Base-by-base conservation (phyloP, 1,140 invertebrate species). In the Drosophila pectinifera region DNA sequence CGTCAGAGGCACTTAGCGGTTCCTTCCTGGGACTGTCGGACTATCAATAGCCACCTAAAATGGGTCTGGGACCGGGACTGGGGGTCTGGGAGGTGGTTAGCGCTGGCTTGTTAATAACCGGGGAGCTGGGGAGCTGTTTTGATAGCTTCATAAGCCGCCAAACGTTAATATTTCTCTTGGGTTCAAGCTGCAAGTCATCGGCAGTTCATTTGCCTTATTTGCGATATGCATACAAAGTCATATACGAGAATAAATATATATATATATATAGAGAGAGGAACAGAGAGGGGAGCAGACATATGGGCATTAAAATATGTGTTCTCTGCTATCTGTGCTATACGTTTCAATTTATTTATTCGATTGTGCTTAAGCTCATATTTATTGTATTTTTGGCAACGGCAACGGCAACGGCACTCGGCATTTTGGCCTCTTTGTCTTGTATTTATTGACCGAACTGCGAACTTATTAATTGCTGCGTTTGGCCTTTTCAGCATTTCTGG, bases 391-490 rank as follows among this genome's bases (percentile, higher is more conserved):
- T 64, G 58, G 72, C 58, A 48, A 31, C 16, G 63, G 14, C 43
- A 49, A 82, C 61, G 58, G 72, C 58, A 48, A 31, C 16, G 63
- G 14, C 43, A 49, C 28, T 34, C 14, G 26, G 13, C 28, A 31
- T 7, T 31, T 31, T 22, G 26, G 55, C 22, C 24, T 54, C 34
- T 39, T 57, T 79, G 55, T 78, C 73, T 80, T 79, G 63, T 54
- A 59, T 76, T 84, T 84, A 84, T 84, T 86, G 77, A 81, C 53
- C 80, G 81, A 85, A 85, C 77, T 77, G 80, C 74, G 81, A 49
- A 74, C 65, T 84, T 85, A 84, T 85, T 84, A 85, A 85, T 80
- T 80, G 73, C 53, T 59, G 58, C 62, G 67, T 57, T 65, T 16
- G 59, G 62, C 8, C 41, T 46, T 36, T 70, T 43, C 31, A 4